Evolutionary conservation across 2,113 vertebrate species (phyloP).

Genomic region (Illadopsis cleaveri): DNA sequence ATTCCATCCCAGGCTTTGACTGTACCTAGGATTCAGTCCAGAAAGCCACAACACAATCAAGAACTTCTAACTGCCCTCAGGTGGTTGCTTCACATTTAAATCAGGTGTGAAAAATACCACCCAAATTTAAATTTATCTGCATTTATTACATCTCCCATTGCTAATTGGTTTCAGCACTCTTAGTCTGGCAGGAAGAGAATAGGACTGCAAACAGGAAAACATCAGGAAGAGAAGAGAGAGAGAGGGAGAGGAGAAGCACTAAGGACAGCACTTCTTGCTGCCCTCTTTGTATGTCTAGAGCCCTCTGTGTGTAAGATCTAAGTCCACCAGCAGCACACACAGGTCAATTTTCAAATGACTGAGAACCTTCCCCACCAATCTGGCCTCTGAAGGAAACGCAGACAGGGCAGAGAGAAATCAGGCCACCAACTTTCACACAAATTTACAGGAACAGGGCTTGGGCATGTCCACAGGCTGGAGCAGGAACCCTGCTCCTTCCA

Average conservation of each 20-base stretch:
- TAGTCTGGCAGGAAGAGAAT: not conserved
- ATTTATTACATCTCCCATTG: not conserved
- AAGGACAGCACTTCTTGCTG: not conserved
- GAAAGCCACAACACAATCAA: not conserved
- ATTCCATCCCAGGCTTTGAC: not conserved
- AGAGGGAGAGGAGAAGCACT: not conserved
- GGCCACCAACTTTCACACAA: not conserved
- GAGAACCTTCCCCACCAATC: not conserved
- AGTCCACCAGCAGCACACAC: not conserved
- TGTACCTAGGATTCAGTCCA: not conserved
- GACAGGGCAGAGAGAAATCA: not conserved
- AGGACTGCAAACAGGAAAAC: not conserved
- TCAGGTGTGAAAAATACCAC: not conserved
- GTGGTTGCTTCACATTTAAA: not conserved
- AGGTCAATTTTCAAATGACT: not conserved
- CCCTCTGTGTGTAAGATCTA: not conserved
- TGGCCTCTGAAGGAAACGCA: not conserved
- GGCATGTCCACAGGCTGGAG: not conserved
- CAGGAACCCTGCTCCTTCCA: not conserved
- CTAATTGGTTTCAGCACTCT: not conserved
- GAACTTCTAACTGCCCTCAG: not conserved
- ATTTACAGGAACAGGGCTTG: not conserved
- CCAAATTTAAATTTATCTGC: not conserved
- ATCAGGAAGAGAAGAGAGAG: not conserved
- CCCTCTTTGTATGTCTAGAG: not conserved